Base-by-base conservation (phyloP, 2,888 invertebrate genomes). In the Spisula subtruncata region DNA sequence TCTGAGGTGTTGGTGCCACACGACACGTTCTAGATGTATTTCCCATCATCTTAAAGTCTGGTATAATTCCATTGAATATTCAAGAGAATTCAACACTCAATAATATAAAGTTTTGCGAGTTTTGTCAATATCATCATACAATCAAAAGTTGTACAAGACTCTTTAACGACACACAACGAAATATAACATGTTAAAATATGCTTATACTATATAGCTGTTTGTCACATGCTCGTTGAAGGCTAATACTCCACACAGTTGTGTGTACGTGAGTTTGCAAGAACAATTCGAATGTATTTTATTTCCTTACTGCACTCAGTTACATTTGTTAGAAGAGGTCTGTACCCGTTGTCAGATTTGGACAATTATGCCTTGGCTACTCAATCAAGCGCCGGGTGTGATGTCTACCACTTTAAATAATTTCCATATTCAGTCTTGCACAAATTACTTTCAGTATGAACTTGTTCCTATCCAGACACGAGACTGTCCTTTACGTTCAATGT, bases 21-120 rank as follows among this genome's bases (percentile, higher is more conserved):
- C 75, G 29, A 16, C 32, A 75, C 16, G 75, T 75, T 75, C 75
- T 29, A 18, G 35, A 75, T 75, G 32, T 75, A 32, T 75, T 75
- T 75, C 35, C 71, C 18, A 75, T 32, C 75, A 75, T 75, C 35
- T 25, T 75, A 32, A 75, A 75, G 32, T 35, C n/a, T 75, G 10
- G 4, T 75, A 35, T 32, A 75, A 1, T 16, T 75, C 75, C 16
- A 75, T 75, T 32, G 2, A 75, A 32, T 32, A 75, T 0, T 32
- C 16, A 14, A 32, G 75, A 75, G 18, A 41, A n/a, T 66, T 16
- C 4, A 6, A 51, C 51, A 16, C 51, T 51, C 51, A 51, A 16
- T 16, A 51, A 8, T 51, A 51, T 14, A 16, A 51, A 10, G 51
- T 51, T 16, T n/a, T 51, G 14, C 16, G 51, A 51, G 14, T 51